A percentile compares a stretch with the other conserved stretches of the same genome.
phyloP scores from a whole-genome alignment of 2,888 invertebrate genomes.

The Athalia cordata region DNA sequence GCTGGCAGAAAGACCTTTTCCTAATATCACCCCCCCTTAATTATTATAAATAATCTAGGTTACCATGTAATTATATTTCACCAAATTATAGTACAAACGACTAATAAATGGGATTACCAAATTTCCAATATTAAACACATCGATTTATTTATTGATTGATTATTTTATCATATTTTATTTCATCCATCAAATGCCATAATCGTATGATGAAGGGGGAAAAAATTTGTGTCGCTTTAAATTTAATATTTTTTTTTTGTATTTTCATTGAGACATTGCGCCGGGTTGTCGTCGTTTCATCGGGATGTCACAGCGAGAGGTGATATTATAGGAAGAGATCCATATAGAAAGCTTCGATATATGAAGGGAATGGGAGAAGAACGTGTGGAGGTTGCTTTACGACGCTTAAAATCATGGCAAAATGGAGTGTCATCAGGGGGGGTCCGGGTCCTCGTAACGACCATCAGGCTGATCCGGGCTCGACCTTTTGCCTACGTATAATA shows the following conservation, averaged over 20 bases:
- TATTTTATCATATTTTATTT: too few relatives aligned
- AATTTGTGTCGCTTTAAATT: too few relatives aligned
- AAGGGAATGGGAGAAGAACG: constrained; percentile 46
- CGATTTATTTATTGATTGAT: too few relatives aligned
- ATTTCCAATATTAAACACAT: too few relatives aligned
- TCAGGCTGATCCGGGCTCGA: constrained; percentile 54
- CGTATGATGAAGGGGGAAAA: too few relatives aligned
- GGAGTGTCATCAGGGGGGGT: constrained; percentile 44
- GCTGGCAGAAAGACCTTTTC: constrained; percentile 50
- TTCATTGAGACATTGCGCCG: too few relatives aligned
- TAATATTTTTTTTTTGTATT: too few relatives aligned
- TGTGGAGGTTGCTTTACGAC: constrained; percentile 69
- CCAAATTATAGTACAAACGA: too few relatives aligned
- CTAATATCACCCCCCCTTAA: neutral
- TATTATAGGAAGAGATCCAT: too few relatives aligned
- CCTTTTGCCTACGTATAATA: constrained; percentile 6
- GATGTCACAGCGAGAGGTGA: neutral
- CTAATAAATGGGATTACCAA: too few relatives aligned
- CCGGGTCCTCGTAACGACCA: constrained; percentile 34
- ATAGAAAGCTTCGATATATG: neutral
- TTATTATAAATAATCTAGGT: constrained; percentile 25
- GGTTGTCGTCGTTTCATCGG: neutral
- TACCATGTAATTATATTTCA: too few relatives aligned
- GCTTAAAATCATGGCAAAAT: constrained; percentile 60
- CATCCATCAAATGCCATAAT: too few relatives aligned